phyloP scores from a whole-genome alignment of 2,113 vertebrate genomes.

The Pungitius pungitius region DNA sequence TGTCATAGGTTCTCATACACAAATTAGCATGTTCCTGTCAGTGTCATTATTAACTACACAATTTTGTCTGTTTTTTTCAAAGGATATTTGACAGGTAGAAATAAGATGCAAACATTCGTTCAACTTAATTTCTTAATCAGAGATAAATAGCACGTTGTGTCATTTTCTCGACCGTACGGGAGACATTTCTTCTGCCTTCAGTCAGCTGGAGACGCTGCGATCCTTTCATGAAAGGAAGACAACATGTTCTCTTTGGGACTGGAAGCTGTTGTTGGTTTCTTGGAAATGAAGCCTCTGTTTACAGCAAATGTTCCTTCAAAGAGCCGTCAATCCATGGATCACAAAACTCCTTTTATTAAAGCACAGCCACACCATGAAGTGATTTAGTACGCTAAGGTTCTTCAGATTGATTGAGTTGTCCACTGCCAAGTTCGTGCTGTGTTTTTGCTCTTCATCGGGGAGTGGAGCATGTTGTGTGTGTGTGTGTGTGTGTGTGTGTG shows the following conservation, averaged over 20 bases:
- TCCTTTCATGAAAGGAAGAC: background rate
- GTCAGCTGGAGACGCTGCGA: background rate
- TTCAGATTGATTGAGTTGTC: background rate
- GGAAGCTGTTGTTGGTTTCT: background rate
- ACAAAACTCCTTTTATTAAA: background rate
- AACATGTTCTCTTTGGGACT: background rate
- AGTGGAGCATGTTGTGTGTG: background rate
- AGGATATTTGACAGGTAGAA: no score
- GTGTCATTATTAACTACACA: no score
- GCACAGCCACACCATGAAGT: background rate
- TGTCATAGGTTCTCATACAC: no score
- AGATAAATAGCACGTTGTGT: no score
- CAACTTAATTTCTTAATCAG: no score
- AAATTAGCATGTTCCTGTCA: no score
- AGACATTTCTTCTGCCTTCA: background rate
- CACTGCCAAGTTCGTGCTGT: slow-evolving; percentile 3
- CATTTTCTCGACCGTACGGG: background rate
- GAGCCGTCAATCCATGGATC: background rate
- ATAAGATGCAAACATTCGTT: no score
- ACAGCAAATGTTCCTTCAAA: background rate
- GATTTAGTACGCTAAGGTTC: background rate
- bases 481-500: background rate
- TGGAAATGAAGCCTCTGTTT: background rate
- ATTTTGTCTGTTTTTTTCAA: no score
- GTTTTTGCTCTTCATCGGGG: background rate